Evolutionary conservation across 1,140 invertebrate species (phyloP).

Genomic region (Cyclina sinensis): DNA sequence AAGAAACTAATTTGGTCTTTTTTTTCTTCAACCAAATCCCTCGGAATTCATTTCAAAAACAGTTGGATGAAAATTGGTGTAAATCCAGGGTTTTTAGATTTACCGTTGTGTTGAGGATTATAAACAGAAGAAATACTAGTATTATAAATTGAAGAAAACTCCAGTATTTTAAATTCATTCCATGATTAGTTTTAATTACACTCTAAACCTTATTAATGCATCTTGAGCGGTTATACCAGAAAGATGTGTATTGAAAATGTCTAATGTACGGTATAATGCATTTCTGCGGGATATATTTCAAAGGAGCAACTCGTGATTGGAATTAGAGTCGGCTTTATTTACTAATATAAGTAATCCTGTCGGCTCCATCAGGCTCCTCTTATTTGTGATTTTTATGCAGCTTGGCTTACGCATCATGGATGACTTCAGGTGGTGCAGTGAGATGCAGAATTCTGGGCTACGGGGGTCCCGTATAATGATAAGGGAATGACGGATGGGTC

Average conservation of each 20-base stretch:
- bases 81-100: constrained; percentile 48
- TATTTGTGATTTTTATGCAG: constrained; percentile 64
- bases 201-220: constrained; percentile 54
- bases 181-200: constrained; percentile 34
- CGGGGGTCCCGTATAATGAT: constrained; percentile 18
- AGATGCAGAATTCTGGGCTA: neutral
- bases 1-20: neutral
- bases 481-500: constrained; percentile 32
- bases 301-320: constrained; percentile 34
- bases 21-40: constrained; percentile 25
- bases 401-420: constrained; percentile 39
- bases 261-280: constrained; percentile 40
- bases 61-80: constrained; percentile 58
- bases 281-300: constrained; percentile 60
- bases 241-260: constrained; percentile 39
- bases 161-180: constrained; percentile 40
- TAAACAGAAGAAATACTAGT: constrained; percentile 32
- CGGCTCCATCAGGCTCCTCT: constrained; percentile 51
- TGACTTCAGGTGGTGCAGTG: neutral
- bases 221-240: neutral
- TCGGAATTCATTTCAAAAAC: constrained; percentile 53
- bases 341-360: constrained; percentile 50
- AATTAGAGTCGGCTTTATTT: constrained; percentile 35
- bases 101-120: constrained; percentile 51
- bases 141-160: constrained; percentile 28